phyloP scores from a whole-genome alignment of 2,888 invertebrate genomes.

The Eurytoma californica region DNA sequence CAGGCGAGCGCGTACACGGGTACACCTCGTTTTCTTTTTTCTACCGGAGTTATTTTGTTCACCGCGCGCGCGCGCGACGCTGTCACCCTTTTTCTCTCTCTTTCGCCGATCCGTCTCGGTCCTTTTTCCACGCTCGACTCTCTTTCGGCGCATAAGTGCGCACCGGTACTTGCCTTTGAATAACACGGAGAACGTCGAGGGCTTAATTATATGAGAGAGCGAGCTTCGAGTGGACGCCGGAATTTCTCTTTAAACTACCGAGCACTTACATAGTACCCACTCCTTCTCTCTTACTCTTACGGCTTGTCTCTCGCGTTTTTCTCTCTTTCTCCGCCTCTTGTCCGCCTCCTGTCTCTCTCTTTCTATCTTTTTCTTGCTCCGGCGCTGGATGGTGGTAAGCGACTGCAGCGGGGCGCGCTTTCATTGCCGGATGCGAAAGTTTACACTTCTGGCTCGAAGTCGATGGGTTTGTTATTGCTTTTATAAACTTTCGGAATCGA shows the following conservation, averaged over 20 bases:
- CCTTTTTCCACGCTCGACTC: slow-evolving; percentile 18
- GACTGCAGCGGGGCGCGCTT: neutral
- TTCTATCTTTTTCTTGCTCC: neutral
- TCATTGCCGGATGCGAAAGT: slow-evolving; percentile 23
- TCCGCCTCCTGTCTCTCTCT: neutral
- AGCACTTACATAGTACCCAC: neutral
- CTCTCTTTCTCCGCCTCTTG: slow-evolving; percentile 25
- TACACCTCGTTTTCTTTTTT: neutral
- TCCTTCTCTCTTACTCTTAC: slow-evolving; percentile 15
- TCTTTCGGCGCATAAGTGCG: slow-evolving; percentile 4
- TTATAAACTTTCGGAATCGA: slow-evolving; percentile 2
- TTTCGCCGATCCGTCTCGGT: neutral
- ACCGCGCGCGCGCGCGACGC: slow-evolving; percentile 57
- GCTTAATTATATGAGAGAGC: slow-evolving; percentile 63
- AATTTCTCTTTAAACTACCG: slow-evolving; percentile 30
- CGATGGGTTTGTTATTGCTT: slow-evolving; percentile 35
- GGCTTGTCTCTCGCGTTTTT: slow-evolving; percentile 2
- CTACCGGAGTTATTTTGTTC: slow-evolving; percentile 60
- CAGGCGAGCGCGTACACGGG: neutral
- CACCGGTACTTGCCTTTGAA: slow-evolving; percentile 41
- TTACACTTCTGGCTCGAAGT: slow-evolving; percentile 18
- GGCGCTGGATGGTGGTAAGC: neutral
- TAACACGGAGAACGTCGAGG: slow-evolving; percentile 58
- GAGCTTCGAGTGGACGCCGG: slow-evolving; percentile 54
- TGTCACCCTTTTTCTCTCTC: slow-evolving; percentile 3